Evolutionary conservation across 1,140 invertebrate genomes (phyloP).

Genomic region (Drosophila chauvacae): DNA sequence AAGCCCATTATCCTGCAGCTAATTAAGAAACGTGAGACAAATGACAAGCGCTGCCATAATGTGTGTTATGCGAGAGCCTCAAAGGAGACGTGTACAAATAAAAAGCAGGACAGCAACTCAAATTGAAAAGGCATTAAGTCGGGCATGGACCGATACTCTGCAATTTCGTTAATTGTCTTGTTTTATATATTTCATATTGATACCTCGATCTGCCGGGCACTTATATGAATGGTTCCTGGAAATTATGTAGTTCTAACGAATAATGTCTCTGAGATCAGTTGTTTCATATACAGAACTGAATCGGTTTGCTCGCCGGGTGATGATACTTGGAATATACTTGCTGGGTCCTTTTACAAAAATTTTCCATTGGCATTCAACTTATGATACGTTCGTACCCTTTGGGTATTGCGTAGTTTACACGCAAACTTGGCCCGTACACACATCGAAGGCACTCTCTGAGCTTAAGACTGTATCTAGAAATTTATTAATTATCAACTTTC

Average conservation of each 20-base stretch:
- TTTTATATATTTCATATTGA: conserved; percentile 1
- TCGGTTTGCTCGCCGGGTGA: not conserved
- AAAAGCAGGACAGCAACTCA: conserved; percentile 20
- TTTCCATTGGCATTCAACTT: not conserved
- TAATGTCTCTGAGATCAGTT: not conserved
- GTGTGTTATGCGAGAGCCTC: conserved; percentile 41
- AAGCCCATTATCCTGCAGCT: conserved; percentile 74
- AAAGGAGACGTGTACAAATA: conserved; percentile 38
- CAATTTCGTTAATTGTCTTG: not conserved
- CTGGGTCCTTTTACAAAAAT: not conserved
- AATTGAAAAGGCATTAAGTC: conserved; percentile 14
- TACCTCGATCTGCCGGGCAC: not conserved
- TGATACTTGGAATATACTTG: not conserved
- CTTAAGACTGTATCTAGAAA: conserved; percentile 58
- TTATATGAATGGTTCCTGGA: not conserved
- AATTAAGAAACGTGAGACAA: conserved; percentile 82
- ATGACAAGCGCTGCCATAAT: conserved; percentile 74
- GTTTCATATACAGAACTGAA: not conserved
- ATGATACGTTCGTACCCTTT: not conserved
- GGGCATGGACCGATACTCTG: not conserved
- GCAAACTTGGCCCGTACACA: conserved; percentile 22
- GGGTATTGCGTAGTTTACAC: not conserved
- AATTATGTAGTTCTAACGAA: not conserved
- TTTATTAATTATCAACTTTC: conserved; percentile 75
- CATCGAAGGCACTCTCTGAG: conserved; percentile 1